phyloP scores from a whole-genome alignment of 2,113 vertebrate genomes.

The Spermophilus dauricus region DNA sequence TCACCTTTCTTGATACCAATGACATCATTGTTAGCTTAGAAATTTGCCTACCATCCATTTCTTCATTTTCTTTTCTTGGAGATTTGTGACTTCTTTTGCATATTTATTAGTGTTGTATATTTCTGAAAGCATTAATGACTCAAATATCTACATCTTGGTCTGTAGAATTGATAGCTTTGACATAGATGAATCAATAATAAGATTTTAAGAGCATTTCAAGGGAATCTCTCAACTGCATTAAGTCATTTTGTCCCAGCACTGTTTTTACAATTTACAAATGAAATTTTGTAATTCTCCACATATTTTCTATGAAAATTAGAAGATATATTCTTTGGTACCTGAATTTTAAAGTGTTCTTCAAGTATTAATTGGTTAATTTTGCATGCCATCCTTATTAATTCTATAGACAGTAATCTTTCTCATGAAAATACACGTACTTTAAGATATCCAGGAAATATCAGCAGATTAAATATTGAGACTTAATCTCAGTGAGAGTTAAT shows the following conservation, averaged over 20 bases:
- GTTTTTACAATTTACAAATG: neutral
- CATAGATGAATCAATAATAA: neutral
- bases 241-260: slow-evolving; percentile 26
- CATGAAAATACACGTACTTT: neutral
- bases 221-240: neutral
- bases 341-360: slow-evolving; percentile 39
- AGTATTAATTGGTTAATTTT: slow-evolving; percentile 45
- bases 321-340: neutral
- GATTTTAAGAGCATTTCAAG: neutral
- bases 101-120: neutral
- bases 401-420: slow-evolving; percentile 18
- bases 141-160: slow-evolving; percentile 9
- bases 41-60: slow-evolving; percentile 26
- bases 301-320: slow-evolving; percentile 28
- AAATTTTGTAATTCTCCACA: neutral
- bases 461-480: neutral
- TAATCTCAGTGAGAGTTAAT: neutral
- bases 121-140: slow-evolving; percentile 35
- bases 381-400: neutral
- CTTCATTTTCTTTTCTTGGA: slow-evolving; percentile 3
- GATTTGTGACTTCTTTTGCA: neutral
- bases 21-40: neutral
- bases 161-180: neutral
- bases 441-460: slow-evolving; percentile 9
- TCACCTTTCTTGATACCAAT: slow-evolving; percentile 17